Conservation (phyloP, 2,113 vertebrate genomes). For the Ellobius talpinus region DNA sequence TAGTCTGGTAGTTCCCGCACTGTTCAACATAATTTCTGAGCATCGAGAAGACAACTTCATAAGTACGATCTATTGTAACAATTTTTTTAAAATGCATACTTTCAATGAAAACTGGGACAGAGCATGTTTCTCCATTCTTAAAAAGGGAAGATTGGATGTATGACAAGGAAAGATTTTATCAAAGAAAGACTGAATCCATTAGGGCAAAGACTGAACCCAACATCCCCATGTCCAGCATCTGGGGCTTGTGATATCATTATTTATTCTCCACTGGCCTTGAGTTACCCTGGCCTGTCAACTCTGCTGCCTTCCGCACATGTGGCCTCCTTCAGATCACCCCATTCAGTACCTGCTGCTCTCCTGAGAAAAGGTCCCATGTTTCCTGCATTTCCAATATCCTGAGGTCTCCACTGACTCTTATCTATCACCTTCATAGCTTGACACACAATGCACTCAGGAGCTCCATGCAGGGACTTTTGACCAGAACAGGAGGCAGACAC, state of each 20-base stretch:
- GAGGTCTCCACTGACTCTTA: neutral
- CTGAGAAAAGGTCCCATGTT: neutral
- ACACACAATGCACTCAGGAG: neutral
- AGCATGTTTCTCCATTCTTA: neutral
- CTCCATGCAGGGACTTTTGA: neutral
- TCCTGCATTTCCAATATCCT: neutral
- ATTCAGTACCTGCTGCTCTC: neutral
- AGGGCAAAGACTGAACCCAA: neutral
- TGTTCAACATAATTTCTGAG: neutral
- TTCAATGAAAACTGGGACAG: neutral
- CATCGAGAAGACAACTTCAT: neutral
- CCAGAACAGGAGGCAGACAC: neutral
- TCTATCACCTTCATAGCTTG: neutral
- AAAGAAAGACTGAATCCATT: neutral
- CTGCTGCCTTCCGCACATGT: neutral
- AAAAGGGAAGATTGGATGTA: neutral
- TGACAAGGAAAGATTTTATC: neutral
- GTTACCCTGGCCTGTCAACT: neutral
- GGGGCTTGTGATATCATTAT: neutral
- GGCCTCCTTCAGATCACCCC: neutral
- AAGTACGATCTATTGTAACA: neutral
- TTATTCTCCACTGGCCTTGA: neutral
- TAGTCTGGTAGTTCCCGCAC: neutral
- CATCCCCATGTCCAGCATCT: too few relatives aligned
- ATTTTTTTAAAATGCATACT: too few relatives aligned